Evolutionary conservation across 2,888 invertebrate species (phyloP), one percentile per base, ranked within the genome.

Genomic region (Ctenicera cuprea): DNA sequence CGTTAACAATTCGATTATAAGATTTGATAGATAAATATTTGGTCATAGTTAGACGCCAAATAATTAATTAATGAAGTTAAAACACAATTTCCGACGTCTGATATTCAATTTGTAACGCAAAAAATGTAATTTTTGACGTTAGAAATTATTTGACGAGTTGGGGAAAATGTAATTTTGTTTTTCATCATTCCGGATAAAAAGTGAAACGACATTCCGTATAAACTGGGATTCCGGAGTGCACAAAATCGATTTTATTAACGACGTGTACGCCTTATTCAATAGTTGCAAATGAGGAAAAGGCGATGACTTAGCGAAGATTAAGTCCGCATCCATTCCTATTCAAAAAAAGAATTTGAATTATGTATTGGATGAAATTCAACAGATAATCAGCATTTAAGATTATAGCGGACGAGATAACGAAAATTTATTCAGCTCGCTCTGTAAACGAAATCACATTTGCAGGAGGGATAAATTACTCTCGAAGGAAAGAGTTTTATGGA

Each of bases 341-440:
- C 22, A n/a, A 33, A 33, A n/a, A 33, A 33, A 54, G 30, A 54
- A 54, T 54, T 54, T 54, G 54, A 54, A 54, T 61, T 41, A 61
- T 61, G 61, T 61, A 61, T 61, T 61, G 38, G 41, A 12, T 38
- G 61, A 14, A 38, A 61, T 20, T 38, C 38, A 20, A 26, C 18
- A 61, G 61, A 61, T 61, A 61, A 61, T 61, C 61, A 41, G 61
- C 61, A 61, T 61, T 61, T 61, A 61, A 61, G 41, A 61, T 61
- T 61, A 41, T 38, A 20, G 61, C 14, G 61, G 54, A 9, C 38
- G n/a, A 38, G 38, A 38, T 38, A 57, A 61, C 38, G 61, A 61
- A 41, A 38, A 61, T 41, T 61, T 61, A 61, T 61, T 61, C 61
- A 18, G 41, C 61, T 61, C 38, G 61, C 16, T 61, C 61, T 38